These are phyloP conservation scores for Ctenosaura bakeri DNA, from an alignment of 2,797 vertebrate species.

Conservation along the genomic window DNA sequence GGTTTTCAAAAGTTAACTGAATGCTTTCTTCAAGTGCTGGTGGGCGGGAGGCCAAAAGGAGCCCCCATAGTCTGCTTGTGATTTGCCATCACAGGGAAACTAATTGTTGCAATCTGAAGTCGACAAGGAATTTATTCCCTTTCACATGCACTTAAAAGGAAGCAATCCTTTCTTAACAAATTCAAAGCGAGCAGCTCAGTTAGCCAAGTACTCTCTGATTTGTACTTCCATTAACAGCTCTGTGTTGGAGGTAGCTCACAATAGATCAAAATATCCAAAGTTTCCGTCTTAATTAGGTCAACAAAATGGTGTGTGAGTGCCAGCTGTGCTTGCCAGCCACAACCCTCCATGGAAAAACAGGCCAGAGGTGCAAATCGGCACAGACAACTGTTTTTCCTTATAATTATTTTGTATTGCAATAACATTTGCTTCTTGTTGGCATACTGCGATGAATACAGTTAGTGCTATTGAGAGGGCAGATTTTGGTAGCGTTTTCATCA, in stretches of 20 bases:
- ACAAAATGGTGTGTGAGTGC: neutral
- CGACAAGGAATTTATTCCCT: constrained; percentile 57
- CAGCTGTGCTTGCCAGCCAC: neutral
- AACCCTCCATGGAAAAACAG: neutral
- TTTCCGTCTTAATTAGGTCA: neutral
- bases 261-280: constrained; percentile 49
- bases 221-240: constrained; percentile 48
- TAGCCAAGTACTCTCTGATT: constrained; percentile 57
- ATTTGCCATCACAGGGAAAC: constrained; percentile 48
- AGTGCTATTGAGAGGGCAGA: too few species aligned
- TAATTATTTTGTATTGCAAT: neutral
- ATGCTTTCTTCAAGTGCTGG: constrained; percentile 51
- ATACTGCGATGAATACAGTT: neutral
- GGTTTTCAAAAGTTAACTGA: constrained; percentile 60
- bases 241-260: constrained; percentile 47
- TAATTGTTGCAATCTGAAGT: constrained; percentile 50
- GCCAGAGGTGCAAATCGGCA: neutral
- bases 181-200: constrained; percentile 47
- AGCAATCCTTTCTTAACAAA: constrained; percentile 46
- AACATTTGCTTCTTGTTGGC: neutral
- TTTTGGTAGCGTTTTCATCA: neutral
- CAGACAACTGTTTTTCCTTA: neutral
- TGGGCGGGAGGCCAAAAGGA: constrained; percentile 38
- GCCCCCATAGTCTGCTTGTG: constrained; percentile 43
- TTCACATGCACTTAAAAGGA: constrained; percentile 21